These are phyloP conservation scores for Trilocha varians DNA, from an alignment of 2,888 invertebrate genomes.

Conservation along the genomic window DNA sequence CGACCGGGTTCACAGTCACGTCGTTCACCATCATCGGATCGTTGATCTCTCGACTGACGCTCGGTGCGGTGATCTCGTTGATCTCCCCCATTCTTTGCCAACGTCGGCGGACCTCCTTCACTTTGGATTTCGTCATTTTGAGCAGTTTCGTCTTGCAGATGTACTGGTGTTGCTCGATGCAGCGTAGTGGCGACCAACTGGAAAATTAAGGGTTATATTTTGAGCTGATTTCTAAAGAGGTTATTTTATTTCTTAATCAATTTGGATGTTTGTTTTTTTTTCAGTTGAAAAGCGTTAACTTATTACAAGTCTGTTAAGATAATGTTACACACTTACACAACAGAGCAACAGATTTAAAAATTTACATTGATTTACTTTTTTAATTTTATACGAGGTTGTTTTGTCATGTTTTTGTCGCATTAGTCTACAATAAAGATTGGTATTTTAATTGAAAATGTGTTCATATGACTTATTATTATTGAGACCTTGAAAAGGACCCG, in stretches of 20 bases:
- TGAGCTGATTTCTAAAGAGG: no score
- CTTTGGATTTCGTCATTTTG: constrained; percentile 59
- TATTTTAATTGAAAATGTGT: constrained; percentile 6
- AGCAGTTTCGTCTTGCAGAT: constrained; percentile 79
- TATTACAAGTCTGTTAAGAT: no score
- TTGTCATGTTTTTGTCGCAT: no score
- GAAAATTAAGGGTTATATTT: constrained; percentile 21
- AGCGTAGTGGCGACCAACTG: constrained; percentile 79
- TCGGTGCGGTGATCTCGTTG: constrained; percentile 71
- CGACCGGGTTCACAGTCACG: constrained; percentile 42
- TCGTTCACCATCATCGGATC: constrained; percentile 47
- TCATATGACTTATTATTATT: constrained; percentile 13
- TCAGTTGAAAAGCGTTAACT: no score
- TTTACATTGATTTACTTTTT: no score
- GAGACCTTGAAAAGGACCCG: constrained; percentile 10
- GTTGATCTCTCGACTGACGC: constrained; percentile 43
- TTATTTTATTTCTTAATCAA: no score
- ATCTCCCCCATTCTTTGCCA: constrained; percentile 66
- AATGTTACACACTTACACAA: no score
- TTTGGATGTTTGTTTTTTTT: no score
- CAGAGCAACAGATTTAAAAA: no score
- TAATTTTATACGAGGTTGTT: no score
- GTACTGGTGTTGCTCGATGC: constrained; percentile 76
- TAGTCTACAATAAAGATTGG: no score
- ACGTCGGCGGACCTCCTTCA: constrained; percentile 56